A percentile compares a stretch with the other conserved stretches of the same genome.
Conservation (phyloP, 2,888 invertebrate species). For the Synergus itoensis region DNA sequence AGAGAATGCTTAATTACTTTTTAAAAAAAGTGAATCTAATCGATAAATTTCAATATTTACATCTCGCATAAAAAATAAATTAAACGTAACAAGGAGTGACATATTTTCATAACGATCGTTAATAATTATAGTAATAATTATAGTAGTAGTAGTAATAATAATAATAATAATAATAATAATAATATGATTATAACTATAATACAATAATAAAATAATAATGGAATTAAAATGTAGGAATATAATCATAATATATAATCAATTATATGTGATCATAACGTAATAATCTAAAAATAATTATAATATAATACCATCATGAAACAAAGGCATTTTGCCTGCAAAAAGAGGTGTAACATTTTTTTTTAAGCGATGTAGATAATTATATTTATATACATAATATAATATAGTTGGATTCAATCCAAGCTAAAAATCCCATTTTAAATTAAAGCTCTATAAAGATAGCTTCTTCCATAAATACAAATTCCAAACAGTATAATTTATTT, state of each 20-base stretch:
- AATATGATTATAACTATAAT: neutral
- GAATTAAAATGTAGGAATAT: neutral
- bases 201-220: neutral
- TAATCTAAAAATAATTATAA: conserved; percentile 11
- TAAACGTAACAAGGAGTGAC: conserved; percentile 3
- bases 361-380: neutral
- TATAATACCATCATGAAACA: conserved; percentile 16
- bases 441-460: neutral
- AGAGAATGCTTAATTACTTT: neutral
- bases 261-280: neutral
- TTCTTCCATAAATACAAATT: conserved; percentile 9
- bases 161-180: neutral
- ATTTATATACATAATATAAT: neutral
- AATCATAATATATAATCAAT: neutral
- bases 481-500: neutral
- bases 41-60: neutral
- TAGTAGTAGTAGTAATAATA: neutral
- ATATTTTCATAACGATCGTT: neutral
- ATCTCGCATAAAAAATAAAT: neutral
- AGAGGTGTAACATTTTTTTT: neutral
- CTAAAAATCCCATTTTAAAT: neutral
- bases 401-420: neutral
- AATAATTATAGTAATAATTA: neutral
- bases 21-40: neutral
- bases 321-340: neutral